Percentiles rank a stretch among this genome's conserved stretches.
phyloP scores from a whole-genome alignment of 2,888 invertebrate genomes.

The Limnephilus rhombicus region DNA sequence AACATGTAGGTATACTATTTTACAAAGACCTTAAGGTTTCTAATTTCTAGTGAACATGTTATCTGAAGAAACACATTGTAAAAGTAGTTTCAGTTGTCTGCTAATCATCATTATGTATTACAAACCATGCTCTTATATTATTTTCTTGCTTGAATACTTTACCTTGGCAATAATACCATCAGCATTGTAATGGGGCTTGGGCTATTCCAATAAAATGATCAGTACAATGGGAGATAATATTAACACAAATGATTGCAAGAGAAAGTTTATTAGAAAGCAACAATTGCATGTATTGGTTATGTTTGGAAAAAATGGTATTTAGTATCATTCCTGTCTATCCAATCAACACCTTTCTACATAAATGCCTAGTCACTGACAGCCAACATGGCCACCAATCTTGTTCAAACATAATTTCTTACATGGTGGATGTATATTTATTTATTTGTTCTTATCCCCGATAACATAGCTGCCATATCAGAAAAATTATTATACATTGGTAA shows the following conservation, averaged over 20 bases:
- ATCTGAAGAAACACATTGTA: background rate
- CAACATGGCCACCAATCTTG: background rate
- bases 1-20: background rate
- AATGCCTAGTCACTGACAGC: background rate
- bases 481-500: background rate
- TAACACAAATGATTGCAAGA: background rate
- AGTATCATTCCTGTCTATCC: background rate
- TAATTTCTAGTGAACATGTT: background rate
- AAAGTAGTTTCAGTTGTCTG: background rate
- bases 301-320: background rate
- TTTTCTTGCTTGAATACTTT: slow-evolving; percentile 76
- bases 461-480: background rate
- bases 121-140: slow-evolving; percentile 13
- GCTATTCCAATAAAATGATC: slow-evolving; percentile 74
- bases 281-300: background rate
- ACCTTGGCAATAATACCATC: slow-evolving; percentile 96
- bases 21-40: background rate
- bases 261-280: background rate
- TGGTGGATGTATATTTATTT: background rate
- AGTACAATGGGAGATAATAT: slow-evolving; percentile 22
- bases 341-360: background rate
- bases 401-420: background rate
- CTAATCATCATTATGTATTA: background rate
- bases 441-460: background rate
- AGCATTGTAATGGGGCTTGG: slow-evolving; percentile 92